phyloP scores from a whole-genome alignment of 2,113 vertebrate genomes.

The Plectropomus leopardus region DNA sequence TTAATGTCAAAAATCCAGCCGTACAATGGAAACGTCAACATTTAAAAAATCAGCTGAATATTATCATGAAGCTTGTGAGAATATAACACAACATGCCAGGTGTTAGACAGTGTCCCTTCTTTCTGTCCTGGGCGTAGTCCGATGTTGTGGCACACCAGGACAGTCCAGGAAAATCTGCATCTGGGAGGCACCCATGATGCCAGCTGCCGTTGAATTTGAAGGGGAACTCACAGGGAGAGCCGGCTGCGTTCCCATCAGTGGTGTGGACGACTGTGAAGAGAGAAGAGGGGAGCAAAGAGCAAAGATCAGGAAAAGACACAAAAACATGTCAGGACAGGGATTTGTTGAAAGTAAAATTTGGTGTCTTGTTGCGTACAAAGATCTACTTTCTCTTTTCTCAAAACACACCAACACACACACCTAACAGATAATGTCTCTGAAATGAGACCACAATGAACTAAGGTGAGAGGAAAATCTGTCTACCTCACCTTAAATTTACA shows the following conservation, averaged over 20 bases:
- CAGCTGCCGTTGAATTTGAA: slow-evolving; percentile 89
- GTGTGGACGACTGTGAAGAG: slow-evolving; percentile 89
- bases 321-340: neutral
- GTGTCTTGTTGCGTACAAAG: neutral
- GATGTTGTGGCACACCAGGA: slow-evolving; percentile 91
- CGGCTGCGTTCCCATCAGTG: slow-evolving; percentile 88
- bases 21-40: neutral
- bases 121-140: slow-evolving; percentile 83
- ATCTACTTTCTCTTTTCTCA: neutral
- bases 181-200: slow-evolving; percentile 90
- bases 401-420: neutral
- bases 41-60: neutral
- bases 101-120: slow-evolving; percentile 91
- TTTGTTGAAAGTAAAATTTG: neutral
- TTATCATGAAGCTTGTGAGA: neutral
- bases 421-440: neutral
- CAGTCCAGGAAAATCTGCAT: slow-evolving; percentile 23
- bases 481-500: too few relatives aligned
- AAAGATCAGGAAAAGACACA: neutral
- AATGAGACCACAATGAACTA: neutral
- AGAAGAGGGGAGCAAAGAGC: slow-evolving; percentile 23
- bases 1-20: neutral
- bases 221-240: slow-evolving; percentile 92
- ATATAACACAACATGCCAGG: slow-evolving; percentile 81
- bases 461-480: neutral